Conservation (phyloP, 2,797 vertebrate species). For the Micromesistius poutassou region DNA sequence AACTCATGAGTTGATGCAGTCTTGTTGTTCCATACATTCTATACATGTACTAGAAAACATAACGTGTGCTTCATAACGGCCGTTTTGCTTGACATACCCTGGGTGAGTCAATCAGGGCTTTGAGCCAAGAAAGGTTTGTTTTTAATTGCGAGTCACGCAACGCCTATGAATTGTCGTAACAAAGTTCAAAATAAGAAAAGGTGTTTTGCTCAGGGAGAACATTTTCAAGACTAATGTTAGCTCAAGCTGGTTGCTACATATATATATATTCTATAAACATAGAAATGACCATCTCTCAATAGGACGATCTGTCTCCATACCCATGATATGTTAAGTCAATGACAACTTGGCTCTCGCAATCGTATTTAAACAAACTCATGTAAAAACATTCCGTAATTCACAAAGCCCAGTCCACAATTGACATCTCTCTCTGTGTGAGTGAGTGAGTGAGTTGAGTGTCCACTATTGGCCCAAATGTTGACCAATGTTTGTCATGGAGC, state of each 20-base stretch:
- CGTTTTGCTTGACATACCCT: conserved; percentile 16
- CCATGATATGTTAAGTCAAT: conserved; percentile 40
- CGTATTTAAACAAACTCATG: neutral
- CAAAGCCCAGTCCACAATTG: conserved; percentile 27
- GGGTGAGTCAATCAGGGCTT: conserved; percentile 12
- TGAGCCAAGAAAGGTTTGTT: conserved; percentile 15
- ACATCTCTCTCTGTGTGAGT: neutral
- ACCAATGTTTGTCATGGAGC: neutral
- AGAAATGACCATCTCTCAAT: neutral
- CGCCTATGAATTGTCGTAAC: conserved; percentile 26
- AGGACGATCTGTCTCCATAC: conserved; percentile 26
- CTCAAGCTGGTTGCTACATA: neutral
- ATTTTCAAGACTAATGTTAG: neutral
- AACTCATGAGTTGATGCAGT: conserved; percentile 25
- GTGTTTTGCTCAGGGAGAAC: conserved; percentile 17
- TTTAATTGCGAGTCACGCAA: conserved; percentile 23
- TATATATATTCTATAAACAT: too few relatives aligned
- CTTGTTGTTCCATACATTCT: conserved; percentile 23
- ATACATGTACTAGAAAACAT: conserved; percentile 9
- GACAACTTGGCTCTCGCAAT: conserved; percentile 18
- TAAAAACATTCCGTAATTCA: neutral
- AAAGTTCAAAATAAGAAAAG: conserved; percentile 31
- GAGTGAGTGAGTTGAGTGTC: too few relatives aligned
- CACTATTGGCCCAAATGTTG: neutral
- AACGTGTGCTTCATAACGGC: conserved; percentile 16